phyloP scores from a whole-genome alignment of 2,113 vertebrate genomes.

The Oryzias melastigma region DNA sequence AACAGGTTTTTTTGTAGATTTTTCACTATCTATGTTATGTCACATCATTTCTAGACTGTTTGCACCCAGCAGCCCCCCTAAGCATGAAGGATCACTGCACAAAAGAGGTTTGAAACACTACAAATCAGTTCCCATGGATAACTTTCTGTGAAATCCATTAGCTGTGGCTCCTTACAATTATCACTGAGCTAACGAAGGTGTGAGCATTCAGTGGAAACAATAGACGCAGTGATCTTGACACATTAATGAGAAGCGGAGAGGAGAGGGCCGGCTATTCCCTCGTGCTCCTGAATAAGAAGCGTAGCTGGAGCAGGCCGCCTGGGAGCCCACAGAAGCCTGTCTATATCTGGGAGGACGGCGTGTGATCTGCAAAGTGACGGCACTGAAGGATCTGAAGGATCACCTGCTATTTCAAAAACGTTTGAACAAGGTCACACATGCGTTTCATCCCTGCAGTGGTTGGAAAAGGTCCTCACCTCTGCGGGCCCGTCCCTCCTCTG shows the following conservation, averaged over 20 bases:
- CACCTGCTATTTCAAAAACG: neutral
- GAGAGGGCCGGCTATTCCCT: conserved; percentile 71
- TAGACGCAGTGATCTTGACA: conserved; percentile 53
- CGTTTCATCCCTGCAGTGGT: neutral
- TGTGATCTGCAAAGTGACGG: conserved; percentile 41
- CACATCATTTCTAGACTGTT: neutral
- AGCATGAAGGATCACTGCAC: neutral
- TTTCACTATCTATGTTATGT: neutral
- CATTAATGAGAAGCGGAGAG: conserved; percentile 69
- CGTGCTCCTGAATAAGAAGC: conserved; percentile 77
- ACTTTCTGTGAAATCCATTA: conserved; percentile 36
- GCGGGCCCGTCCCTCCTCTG: conserved; percentile 81
- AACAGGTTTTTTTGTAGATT: neutral
- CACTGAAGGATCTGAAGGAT: conserved; percentile 1
- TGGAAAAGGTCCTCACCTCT: conserved; percentile 65
- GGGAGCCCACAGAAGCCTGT: conserved; percentile 65
- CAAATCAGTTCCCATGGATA: conserved; percentile 17
- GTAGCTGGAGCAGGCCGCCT: conserved; percentile 73
- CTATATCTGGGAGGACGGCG: conserved; percentile 67
- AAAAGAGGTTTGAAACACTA: conserved; percentile 26
- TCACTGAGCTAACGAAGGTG: conserved; percentile 36
- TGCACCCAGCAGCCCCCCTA: neutral
- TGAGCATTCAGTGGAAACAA: conserved; percentile 60
- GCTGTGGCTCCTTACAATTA: conserved; percentile 39
- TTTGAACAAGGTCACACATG: conserved; percentile 26